A percentile compares a stretch with the other conserved stretches of the same genome.
phyloP scores from a whole-genome alignment of 1,140 invertebrate genomes.

The Helicoverpa zea region DNA sequence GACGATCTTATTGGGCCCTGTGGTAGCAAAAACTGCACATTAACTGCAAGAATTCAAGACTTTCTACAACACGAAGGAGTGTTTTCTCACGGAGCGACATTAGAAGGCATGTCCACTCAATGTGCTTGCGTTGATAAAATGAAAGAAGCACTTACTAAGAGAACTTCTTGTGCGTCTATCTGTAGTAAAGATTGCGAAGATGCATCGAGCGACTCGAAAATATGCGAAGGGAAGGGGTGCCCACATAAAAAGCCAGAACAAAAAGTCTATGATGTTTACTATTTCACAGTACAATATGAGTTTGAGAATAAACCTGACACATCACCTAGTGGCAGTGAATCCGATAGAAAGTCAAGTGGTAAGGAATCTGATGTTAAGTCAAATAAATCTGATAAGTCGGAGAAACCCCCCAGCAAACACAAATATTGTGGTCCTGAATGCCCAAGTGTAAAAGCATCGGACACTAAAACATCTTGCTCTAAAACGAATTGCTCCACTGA shows the following conservation, averaged over 20 bases:
- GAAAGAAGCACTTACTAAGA: conserved; percentile 70
- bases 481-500: conserved; percentile 69
- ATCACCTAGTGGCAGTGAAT: background rate
- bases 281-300: conserved; percentile 78
- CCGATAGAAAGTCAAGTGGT: background rate
- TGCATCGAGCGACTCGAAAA: conserved; percentile 60
- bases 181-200: conserved; percentile 71
- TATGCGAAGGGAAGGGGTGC: conserved; percentile 69
- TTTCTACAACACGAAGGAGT: conserved; percentile 75
- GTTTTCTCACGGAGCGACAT: conserved; percentile 66
- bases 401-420: conserved; percentile 54
- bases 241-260: conserved; percentile 61
- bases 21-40: conserved; percentile 78
- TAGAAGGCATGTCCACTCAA: conserved; percentile 75
- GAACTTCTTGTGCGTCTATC: conserved; percentile 61
- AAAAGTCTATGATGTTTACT: conserved; percentile 76
- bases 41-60: conserved; percentile 77
- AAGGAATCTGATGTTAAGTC: background rate
- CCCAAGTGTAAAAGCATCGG: conserved; percentile 65
- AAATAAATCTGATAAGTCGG: conserved; percentile 41
- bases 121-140: conserved; percentile 78
- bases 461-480: conserved; percentile 68
- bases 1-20: conserved; percentile 79
- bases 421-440: conserved; percentile 75
- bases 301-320: conserved; percentile 58